A percentile compares a stretch with the other conserved stretches of the same genome.
Conservation (phyloP, 2,797 vertebrate genomes). For the Acrossocheilus fasciatus region DNA sequence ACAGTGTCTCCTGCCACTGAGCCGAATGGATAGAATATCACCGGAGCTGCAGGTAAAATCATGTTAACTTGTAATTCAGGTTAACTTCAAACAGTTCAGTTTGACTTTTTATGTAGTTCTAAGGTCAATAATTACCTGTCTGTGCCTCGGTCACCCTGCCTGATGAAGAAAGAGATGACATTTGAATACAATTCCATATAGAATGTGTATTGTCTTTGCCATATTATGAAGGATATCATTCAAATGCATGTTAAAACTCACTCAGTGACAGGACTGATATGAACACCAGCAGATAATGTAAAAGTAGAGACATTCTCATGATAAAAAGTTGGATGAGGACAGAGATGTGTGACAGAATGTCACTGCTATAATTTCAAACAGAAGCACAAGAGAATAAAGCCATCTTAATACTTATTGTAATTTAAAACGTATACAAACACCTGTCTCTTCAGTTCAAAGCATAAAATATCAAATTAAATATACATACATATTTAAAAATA, state of each 20-base stretch:
- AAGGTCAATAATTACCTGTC: not conserved
- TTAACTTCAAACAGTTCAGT: not conserved
- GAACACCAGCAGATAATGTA: not conserved
- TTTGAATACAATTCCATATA: not conserved
- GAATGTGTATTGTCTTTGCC: not conserved
- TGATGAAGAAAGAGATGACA: not conserved
- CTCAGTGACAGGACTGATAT: not conserved
- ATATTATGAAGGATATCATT: not conserved
- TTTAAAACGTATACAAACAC: not conserved
- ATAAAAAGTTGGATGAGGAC: not conserved
- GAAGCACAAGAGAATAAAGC: not conserved
- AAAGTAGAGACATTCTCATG: not conserved
- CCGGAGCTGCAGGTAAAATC: not conserved
- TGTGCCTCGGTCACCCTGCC: not conserved
- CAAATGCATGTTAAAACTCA: not conserved
- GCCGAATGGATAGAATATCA: slow-evolving; percentile 27
- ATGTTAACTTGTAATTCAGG: not conserved
- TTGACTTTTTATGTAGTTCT: not conserved
- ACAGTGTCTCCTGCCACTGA: slow-evolving; percentile 13
- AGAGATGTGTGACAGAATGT: not conserved
- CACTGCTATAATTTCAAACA: not conserved
- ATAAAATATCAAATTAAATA: not conserved
- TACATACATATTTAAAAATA: not conserved
- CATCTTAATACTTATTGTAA: not conserved
- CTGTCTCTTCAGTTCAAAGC: not conserved